phyloP scores from a whole-genome alignment of 2,888 invertebrate species.

The Xylota segnis region DNA sequence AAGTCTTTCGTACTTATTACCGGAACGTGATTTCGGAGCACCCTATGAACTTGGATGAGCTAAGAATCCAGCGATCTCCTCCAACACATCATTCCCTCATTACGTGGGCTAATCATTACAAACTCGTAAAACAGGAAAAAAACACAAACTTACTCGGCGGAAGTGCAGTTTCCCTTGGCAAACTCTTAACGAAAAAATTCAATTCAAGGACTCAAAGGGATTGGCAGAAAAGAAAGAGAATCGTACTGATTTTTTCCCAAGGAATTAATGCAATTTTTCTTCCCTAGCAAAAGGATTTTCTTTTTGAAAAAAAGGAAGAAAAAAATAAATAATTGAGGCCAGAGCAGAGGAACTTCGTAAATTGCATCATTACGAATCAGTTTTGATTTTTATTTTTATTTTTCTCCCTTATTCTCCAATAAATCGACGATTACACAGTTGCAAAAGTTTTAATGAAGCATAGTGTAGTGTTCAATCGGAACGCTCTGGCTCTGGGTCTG shows the following conservation, averaged over 20 bases:
- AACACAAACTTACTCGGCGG: not conserved
- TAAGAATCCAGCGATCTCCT: not conserved
- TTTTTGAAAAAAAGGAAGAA: not conserved
- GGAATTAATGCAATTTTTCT: conserved; percentile 15
- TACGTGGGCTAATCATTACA: not conserved
- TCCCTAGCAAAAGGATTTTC: not conserved
- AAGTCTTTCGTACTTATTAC: too few species aligned
- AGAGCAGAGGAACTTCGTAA: conserved; percentile 15
- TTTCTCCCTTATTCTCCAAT: not conserved
- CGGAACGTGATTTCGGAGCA: not conserved
- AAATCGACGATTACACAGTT: conserved; percentile 40
- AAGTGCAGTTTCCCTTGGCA: not conserved
- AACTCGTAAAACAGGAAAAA: not conserved
- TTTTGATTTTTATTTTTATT: not conserved
- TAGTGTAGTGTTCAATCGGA: conserved; percentile 11
- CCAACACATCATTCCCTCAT: not conserved
- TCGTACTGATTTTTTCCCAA: not conserved
- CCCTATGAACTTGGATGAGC: not conserved
- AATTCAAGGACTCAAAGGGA: not conserved
- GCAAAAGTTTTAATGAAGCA: conserved; percentile 61
- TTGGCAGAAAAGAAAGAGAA: not conserved
- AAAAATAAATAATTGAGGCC: conserved; percentile 8
- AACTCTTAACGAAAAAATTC: not conserved
- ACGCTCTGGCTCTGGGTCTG: conserved; percentile 9
- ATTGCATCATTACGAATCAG: conserved; percentile 57